These are phyloP conservation scores for Halyomorpha halys DNA, from an alignment of 1,140 invertebrate genomes.

Conservation along the genomic window DNA sequence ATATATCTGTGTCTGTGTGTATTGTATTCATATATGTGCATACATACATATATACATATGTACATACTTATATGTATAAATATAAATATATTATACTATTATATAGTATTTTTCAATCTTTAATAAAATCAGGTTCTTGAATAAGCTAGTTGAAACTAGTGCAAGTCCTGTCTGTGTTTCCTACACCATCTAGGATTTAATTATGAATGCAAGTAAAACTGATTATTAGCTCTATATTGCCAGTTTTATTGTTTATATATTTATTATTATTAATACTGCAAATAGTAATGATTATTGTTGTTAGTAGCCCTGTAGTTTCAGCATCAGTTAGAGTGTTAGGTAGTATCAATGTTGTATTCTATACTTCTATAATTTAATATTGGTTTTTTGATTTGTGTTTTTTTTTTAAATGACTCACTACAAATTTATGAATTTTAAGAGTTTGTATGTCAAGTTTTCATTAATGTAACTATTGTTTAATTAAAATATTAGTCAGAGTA, in stretches of 20 bases:
- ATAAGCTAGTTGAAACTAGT: constrained; percentile 33
- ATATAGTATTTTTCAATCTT: constrained; percentile 18
- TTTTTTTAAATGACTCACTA: constrained; percentile 9
- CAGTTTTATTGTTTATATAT: constrained; percentile 29
- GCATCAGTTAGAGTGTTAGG: constrained; percentile 29
- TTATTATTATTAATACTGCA: constrained; percentile 29
- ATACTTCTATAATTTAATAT: constrained; percentile 25
- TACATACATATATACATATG: too few relatives aligned
- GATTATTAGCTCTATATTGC: constrained; percentile 21
- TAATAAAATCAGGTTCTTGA: constrained; percentile 13
- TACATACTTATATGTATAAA: too few relatives aligned
- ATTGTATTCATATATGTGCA: too few relatives aligned
- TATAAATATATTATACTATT: background rate
- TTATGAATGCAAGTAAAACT: constrained; percentile 3
- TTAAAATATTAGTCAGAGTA: background rate
- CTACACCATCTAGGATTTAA: constrained; percentile 24
- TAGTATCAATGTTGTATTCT: constrained; percentile 30
- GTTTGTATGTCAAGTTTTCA: too few relatives aligned
- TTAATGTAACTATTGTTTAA: too few relatives aligned
- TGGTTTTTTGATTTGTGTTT: constrained; percentile 18
- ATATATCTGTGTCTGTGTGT: too few relatives aligned
- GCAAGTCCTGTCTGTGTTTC: constrained; percentile 33
- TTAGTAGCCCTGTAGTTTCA: constrained; percentile 28
- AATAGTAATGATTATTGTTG: constrained; percentile 27
- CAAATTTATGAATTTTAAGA: background rate